Evolutionary conservation across 1,140 invertebrate genomes (phyloP).

Genomic region (Galendromus occidentalis): DNA sequence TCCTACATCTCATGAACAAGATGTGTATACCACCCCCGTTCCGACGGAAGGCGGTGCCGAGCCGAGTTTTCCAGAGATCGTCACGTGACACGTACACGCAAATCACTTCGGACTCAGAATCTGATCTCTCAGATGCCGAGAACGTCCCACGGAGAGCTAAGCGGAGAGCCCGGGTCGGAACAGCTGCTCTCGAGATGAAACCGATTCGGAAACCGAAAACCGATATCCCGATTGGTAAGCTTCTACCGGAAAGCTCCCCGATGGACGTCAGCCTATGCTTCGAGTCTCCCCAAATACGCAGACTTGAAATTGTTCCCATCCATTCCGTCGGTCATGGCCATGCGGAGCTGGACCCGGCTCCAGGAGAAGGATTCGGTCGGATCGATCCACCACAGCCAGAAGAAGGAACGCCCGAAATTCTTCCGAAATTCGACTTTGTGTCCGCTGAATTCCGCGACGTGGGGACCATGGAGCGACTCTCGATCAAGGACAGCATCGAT

Average conservation of each 20-base stretch:
- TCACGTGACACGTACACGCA: conserved; percentile 14
- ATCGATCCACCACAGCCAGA: neutral
- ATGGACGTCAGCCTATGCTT: neutral
- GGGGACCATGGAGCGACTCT: neutral
- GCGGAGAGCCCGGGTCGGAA: neutral
- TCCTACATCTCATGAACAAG: conserved; percentile 82
- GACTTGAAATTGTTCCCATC: neutral
- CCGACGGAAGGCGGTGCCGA: conserved; percentile 19
- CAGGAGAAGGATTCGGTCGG: neutral
- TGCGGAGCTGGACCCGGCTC: neutral
- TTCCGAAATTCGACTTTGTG: neutral
- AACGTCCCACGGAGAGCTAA: neutral
- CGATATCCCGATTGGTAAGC: neutral
- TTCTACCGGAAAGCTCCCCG: neutral
- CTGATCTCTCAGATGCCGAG: conserved; percentile 6
- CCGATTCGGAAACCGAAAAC: neutral
- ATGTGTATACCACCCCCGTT: conserved; percentile 81
- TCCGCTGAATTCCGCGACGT: neutral
- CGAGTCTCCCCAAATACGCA: neutral
- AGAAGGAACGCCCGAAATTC: neutral
- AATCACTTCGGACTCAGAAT: conserved; percentile 12
- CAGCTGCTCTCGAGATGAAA: neutral
- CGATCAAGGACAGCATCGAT: conserved; percentile 15
- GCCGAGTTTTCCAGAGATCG: conserved; percentile 22
- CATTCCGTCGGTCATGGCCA: too few species aligned